Conservation (phyloP, 2,113 vertebrate genomes). For the Columba janthina region DNA sequence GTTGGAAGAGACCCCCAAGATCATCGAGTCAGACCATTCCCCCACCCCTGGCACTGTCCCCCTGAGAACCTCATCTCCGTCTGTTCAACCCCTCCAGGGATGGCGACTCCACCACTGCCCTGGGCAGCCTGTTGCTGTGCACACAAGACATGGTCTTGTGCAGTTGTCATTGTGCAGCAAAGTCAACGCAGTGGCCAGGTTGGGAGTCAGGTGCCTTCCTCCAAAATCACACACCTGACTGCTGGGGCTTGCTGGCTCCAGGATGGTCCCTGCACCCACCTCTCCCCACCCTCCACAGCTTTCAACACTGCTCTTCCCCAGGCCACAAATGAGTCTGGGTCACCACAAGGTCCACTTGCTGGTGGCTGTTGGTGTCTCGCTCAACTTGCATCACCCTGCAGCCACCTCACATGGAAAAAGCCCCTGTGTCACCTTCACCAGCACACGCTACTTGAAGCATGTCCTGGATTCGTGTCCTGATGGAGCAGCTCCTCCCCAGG, state of each 20-base stretch:
- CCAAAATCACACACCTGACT: neutral
- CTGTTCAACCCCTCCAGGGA: no score
- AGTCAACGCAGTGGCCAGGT: rapidly evolving
- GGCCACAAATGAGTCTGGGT: neutral
- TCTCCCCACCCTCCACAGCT: neutral
- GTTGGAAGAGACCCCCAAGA: no score
- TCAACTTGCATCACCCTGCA: neutral
- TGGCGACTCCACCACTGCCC: no score
- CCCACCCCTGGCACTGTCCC: no score
- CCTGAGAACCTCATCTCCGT: no score
- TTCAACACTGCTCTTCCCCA: rapidly evolving
- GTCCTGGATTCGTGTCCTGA: neutral
- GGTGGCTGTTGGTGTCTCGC: neutral
- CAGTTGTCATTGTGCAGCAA: neutral
- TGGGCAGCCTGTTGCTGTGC: no score
- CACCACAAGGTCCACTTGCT: neutral
- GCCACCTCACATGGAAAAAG: neutral
- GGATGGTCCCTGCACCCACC: neutral
- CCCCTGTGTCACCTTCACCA: neutral
- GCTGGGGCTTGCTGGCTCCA: neutral
- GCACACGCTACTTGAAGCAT: neutral
- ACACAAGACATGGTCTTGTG: no score
- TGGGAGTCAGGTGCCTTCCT: neutral
- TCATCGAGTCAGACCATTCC: no score
- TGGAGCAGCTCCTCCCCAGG: neutral